A percentile compares a stretch with the other conserved stretches of the same genome.
Conservation (phyloP, 2,113 vertebrate genomes). For the Ariopsis seemanni region DNA sequence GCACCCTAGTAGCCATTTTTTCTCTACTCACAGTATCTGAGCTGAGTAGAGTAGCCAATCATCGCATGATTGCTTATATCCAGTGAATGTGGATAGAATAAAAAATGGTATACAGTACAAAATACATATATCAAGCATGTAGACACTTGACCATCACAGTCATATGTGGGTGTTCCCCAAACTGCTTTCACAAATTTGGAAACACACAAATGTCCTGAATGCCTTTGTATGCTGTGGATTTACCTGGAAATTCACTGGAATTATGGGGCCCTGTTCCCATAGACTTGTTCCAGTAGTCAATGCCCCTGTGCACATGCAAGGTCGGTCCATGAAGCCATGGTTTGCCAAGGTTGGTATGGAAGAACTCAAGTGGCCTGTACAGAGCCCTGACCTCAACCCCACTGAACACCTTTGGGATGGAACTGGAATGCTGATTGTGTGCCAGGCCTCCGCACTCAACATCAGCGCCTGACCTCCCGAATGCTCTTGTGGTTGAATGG, state of each 20-base stretch:
- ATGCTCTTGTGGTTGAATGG: not conserved
- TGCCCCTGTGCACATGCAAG: not conserved
- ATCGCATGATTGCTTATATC: too few relatives aligned
- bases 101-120: not conserved
- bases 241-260: not conserved
- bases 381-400: not conserved
- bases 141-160: not conserved
- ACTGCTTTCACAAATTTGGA: not conserved
- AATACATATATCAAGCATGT: not conserved
- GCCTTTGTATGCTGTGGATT: not conserved
- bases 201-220: not conserved
- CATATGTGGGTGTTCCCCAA: not conserved
- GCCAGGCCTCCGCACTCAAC: not conserved
- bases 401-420: not conserved
- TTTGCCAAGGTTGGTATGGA: not conserved
- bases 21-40: too few relatives aligned
- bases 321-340: not conserved
- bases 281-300: not conserved
- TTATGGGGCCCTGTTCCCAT: not conserved
- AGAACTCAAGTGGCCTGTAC: not conserved
- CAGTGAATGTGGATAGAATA: too few relatives aligned
- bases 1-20: too few relatives aligned
- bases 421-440: not conserved
- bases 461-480: not conserved
- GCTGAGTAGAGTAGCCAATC: too few relatives aligned